Conservation (phyloP, 1,140 invertebrate species). For the Scaptodrosophila lebanonensis region DNA sequence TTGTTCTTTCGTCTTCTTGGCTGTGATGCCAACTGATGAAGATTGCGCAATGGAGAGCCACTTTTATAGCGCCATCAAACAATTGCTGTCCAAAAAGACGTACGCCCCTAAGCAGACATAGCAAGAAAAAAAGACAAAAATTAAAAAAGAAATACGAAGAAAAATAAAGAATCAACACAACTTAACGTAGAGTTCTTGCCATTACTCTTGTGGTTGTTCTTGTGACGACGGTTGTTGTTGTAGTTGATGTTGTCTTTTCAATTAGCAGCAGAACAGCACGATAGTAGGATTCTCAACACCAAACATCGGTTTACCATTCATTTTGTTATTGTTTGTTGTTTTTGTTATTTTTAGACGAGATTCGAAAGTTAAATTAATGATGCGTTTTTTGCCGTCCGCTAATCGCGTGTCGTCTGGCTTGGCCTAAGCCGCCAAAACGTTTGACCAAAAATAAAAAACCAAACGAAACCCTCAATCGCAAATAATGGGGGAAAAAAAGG, state of each 20-base stretch:
- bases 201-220: constrained; percentile 8
- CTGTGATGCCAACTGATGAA: constrained; percentile 37
- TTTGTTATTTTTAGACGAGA: constrained; percentile 56
- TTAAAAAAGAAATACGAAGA: constrained; percentile 1
- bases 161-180: constrained; percentile 19
- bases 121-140: not conserved
- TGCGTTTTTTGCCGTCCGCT: too few relatives aligned
- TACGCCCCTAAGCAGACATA: constrained; percentile 17
- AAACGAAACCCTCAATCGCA: too few relatives aligned
- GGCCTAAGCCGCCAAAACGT: too few relatives aligned
- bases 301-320: too few relatives aligned
- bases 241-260: not conserved
- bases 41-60: constrained; percentile 16
- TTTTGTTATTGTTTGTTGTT: constrained; percentile 41
- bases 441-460: too few relatives aligned
- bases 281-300: constrained; percentile 31
- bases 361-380: constrained; percentile 61
- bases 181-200: constrained; percentile 29
- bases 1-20: constrained; percentile 11
- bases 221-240: not conserved
- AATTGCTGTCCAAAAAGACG: constrained; percentile 36
- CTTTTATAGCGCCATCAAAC: constrained; percentile 52
- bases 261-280: constrained; percentile 33
- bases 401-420: too few relatives aligned
- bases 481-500: too few relatives aligned